phyloP scores from a whole-genome alignment of 2,797 vertebrate genomes.

The Chlorospingus flavigularis region DNA sequence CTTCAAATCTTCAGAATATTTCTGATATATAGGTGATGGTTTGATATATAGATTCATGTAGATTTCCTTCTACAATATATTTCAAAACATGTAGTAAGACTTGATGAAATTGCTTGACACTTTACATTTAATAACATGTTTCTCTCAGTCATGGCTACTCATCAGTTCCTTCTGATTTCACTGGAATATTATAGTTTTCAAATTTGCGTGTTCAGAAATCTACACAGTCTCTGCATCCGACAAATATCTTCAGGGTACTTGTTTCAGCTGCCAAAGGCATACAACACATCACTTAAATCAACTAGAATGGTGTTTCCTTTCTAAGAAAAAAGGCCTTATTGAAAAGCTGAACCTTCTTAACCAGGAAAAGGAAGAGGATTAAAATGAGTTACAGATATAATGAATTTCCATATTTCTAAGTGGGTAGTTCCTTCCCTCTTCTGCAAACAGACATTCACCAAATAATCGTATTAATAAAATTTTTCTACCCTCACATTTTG shows the following conservation, averaged over 20 bases:
- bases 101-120: fast-evolving
- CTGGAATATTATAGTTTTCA: background rate
- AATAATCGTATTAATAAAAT: background rate
- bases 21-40: background rate
- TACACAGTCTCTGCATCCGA: background rate
- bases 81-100: background rate
- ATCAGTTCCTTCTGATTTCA: background rate
- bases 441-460: background rate
- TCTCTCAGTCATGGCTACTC: background rate
- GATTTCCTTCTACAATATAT: background rate
- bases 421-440: background rate
- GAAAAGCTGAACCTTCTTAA: background rate
- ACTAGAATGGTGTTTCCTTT: background rate
- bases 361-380: background rate
- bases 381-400: background rate
- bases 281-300: background rate
- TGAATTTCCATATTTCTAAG: background rate
- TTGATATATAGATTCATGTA: background rate
- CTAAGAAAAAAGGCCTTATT: background rate
- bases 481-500: background rate
- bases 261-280: background rate
- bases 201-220: background rate
- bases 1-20: background rate
- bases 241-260: background rate
- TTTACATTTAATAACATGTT: background rate